Evolutionary conservation across 2,888 invertebrate genomes (phyloP).

Genomic region (Spilosoma lubricipeda): DNA sequence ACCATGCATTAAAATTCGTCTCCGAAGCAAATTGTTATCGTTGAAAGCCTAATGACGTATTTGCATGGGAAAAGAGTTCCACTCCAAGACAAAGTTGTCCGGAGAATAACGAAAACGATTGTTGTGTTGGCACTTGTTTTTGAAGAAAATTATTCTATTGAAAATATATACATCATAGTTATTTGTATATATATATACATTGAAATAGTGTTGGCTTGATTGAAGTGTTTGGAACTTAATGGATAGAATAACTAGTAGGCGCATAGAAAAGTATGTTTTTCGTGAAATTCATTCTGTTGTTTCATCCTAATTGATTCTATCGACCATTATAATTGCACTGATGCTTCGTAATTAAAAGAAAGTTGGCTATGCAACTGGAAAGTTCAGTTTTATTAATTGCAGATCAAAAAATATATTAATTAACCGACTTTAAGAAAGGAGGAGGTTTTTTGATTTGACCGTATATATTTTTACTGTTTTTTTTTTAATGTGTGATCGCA

Average conservation of each 20-base stretch:
- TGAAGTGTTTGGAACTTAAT: no score
- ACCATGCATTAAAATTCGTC: conserved; percentile 74
- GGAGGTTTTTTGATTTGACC: no score
- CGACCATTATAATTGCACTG: neutral
- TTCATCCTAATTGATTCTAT: neutral
- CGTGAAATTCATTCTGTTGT: neutral
- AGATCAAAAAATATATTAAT: neutral
- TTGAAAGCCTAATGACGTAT: conserved; percentile 73
- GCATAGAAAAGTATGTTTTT: neutral
- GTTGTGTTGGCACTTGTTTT: conserved; percentile 13
- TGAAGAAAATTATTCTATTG: neutral
- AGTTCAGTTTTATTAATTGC: neutral
- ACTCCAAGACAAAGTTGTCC: conserved; percentile 38
- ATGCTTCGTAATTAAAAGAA: neutral
- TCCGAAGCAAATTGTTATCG: conserved; percentile 70
- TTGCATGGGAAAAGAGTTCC: conserved; percentile 77
- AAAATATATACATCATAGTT: neutral
- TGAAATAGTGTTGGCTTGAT: no score
- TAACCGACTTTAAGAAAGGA: no score
- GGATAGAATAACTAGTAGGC: no score
- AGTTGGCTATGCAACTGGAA: neutral
- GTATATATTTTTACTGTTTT: no score
- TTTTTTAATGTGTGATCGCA: no score
- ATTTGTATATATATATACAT: no score
- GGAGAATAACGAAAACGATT: conserved; percentile 14